A percentile compares a stretch with the other conserved stretches of the same genome.
Evolutionary conservation across 2,888 invertebrate genomes (phyloP).

Genomic region (Aspidiotus rigidus): DNA sequence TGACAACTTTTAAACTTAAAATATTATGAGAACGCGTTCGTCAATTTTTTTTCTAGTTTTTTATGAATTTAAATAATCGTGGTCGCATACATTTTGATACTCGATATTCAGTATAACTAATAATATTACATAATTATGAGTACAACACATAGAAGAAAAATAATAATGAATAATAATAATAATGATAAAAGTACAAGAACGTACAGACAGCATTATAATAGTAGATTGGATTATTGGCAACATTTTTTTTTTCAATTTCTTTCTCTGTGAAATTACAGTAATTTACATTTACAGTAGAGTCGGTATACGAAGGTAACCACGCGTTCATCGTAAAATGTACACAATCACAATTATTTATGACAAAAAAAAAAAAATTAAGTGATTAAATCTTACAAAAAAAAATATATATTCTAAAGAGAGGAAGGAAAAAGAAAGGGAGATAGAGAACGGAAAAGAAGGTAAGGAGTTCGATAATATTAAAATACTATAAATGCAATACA

Average conservation of each 20-base stretch:
- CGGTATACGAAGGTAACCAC: slow-evolving; percentile 18
- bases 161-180: background rate
- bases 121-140: background rate
- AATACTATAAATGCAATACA: slow-evolving; percentile 15
- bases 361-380: slow-evolving; percentile 13
- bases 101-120: too few species aligned
- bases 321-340: slow-evolving; percentile 13
- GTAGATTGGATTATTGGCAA: background rate
- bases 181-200: background rate
- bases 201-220: background rate
- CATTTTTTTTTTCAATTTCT: background rate
- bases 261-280: background rate
- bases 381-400: slow-evolving; percentile 15
- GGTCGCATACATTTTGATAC: slow-evolving; percentile 13
- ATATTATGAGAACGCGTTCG: too few species aligned
- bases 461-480: background rate
- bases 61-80: slow-evolving; percentile 5
- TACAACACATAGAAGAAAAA: background rate
- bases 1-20: too few species aligned
- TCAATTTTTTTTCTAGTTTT: slow-evolving; percentile 7
- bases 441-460: slow-evolving; percentile 5
- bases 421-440: slow-evolving; percentile 2
- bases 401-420: slow-evolving; percentile 12
- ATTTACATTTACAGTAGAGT: slow-evolving; percentile 7
- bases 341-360: slow-evolving; percentile 17